Base-by-base conservation (phyloP, 2,797 vertebrate species). In the Enteromius argenteus region DNA sequence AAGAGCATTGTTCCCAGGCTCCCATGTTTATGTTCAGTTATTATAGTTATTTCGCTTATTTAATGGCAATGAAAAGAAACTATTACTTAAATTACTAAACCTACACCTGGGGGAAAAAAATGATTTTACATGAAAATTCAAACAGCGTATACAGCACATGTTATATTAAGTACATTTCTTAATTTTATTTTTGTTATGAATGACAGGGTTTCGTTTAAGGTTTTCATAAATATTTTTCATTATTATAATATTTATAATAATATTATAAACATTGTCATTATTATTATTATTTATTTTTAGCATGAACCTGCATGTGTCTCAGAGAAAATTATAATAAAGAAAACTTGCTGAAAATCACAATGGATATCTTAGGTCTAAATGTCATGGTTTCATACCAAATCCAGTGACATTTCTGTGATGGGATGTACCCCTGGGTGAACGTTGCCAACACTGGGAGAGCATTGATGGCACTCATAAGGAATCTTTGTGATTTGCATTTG, bases 341-440 rank as follows among this genome's bases (percentile, higher is more conserved):
- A 90, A 92, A 91, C 91, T 92, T 90, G 90, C 91, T 93, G 91
- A 91, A 93, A 94, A 93, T 93, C 92, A 95, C 93, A 94, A 94
- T 94, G 90, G 92, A 94, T 92, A 94, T 92, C 91, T 94, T 94
- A 91, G 92, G 93, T 94, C 92, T 95, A 95, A 96, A 95, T 96
- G 95, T 95, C 95, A 96, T 91, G 93, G 94, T 95, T 95, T 96
- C 95, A 95, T 94, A 94, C 95, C 92, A 87, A 93, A 95, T 95
- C 93, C 93, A 92, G 92, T 96, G 95, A 95, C 94, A 95, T 96
- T 96, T 96, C 92, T 95, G 93, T 95, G 94, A 95, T 95, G 94
- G 94, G 94, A 95, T 93, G 94, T 95, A 94, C 94, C 94, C 93
- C 93, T 94, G 92, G 94, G 93, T 94, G 95, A 93, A 93, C 93